Evolutionary conservation across 2,797 vertebrate genomes (phyloP).

Genomic region (Crenichthys baileyi): DNA sequence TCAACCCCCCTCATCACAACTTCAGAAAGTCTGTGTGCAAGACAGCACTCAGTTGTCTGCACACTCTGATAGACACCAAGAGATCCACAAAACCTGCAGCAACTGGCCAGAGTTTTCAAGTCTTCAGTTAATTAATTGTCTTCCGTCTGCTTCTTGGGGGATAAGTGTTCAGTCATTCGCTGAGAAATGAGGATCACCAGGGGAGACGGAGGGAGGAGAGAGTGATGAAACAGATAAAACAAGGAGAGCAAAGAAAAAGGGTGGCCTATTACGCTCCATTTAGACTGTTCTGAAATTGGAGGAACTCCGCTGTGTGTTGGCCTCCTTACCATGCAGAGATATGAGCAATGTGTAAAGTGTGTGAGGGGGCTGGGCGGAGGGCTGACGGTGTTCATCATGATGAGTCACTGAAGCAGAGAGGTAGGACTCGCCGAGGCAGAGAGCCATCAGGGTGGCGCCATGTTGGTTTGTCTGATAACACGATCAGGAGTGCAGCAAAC

Average conservation of each 20-base stretch:
- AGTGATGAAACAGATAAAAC: conserved; percentile 51
- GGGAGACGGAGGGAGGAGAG: conserved; percentile 10
- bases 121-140: conserved; percentile 44
- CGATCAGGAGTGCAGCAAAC: neutral
- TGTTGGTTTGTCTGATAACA: neutral
- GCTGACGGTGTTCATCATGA: conserved; percentile 11
- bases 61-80: neutral
- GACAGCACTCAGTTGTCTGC: no score
- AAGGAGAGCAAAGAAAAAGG: conserved; percentile 25
- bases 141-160: conserved; percentile 29
- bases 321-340: conserved; percentile 60
- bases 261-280: conserved; percentile 62
- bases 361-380: neutral
- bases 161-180: conserved; percentile 37
- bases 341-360: conserved; percentile 20
- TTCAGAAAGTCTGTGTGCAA: no score
- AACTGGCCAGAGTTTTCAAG: conserved; percentile 13
- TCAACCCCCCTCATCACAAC: no score
- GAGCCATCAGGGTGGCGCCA: conserved; percentile 15
- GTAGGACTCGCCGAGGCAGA: neutral
- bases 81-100: neutral
- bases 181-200: conserved; percentile 2
- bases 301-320: conserved; percentile 67
- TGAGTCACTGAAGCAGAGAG: conserved; percentile 43
- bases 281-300: conserved; percentile 63